Evolutionary conservation across 2,888 invertebrate genomes (phyloP).

Genomic region (Scaptomyza caliginosa): DNA sequence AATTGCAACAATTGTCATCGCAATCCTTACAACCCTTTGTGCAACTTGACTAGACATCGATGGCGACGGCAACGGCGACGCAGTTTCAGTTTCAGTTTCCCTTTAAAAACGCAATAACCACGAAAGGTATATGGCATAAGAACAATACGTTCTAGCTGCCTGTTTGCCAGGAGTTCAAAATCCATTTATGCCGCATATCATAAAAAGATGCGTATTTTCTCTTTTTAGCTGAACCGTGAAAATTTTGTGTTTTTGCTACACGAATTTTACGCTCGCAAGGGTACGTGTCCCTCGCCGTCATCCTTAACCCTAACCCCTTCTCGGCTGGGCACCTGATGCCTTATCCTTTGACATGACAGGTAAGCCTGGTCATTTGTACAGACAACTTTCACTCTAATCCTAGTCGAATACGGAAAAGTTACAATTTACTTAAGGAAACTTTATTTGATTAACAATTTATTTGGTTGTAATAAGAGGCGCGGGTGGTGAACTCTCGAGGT

Average conservation of each 20-base stretch:
- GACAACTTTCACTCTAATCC: constrained; percentile 45
- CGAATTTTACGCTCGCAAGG: constrained; percentile 65
- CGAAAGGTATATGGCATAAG: constrained; percentile 18
- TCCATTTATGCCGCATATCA: constrained; percentile 75
- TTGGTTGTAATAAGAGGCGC: constrained; percentile 61
- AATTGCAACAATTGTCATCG: constrained; percentile 75
- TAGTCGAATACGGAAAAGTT: constrained; percentile 4
- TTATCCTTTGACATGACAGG: constrained; percentile 40
- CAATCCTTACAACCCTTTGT: constrained; percentile 75
- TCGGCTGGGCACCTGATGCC: constrained; percentile 69
- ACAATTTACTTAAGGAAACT: constrained; percentile 8
- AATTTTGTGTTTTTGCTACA: constrained; percentile 73
- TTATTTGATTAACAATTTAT: constrained; percentile 53
- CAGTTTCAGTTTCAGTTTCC: constrained; percentile 56
- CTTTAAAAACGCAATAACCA: constrained; percentile 52
- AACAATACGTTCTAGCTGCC: constrained; percentile 72
- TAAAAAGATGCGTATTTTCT: constrained; percentile 64
- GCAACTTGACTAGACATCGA: constrained; percentile 61
- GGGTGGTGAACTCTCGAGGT: constrained; percentile 15
- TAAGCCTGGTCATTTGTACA: constrained; percentile 24
- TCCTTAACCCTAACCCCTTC: constrained; percentile 51
- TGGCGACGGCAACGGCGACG: constrained; percentile 28
- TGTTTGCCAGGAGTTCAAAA: constrained; percentile 71
- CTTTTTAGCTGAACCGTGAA: constrained; percentile 55
- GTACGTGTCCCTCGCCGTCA: constrained; percentile 10